phyloP scores from a whole-genome alignment of 2,888 invertebrate genomes.

The Ormyrus pomaceus region DNA sequence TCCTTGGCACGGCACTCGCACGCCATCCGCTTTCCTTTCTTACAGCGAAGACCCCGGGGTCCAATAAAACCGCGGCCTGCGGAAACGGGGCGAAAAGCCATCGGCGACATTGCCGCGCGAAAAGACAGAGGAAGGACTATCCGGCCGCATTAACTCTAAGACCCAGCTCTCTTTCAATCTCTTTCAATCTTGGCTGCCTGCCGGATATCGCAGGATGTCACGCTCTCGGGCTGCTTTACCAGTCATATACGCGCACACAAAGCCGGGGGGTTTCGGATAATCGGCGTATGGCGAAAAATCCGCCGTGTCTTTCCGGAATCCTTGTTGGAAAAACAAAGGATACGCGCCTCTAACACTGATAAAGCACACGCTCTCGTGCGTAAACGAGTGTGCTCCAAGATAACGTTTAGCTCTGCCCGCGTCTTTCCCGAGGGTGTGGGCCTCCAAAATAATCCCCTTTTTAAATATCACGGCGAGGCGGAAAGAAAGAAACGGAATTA shows the following conservation, averaged over 20 bases:
- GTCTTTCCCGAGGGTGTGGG: constrained; percentile 51
- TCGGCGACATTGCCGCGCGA: constrained; percentile 12
- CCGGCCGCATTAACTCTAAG: constrained; percentile 57
- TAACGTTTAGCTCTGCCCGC: constrained; percentile 65
- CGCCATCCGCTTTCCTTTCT: neutral
- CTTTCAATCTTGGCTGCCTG: constrained; percentile 55
- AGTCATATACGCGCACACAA: neutral
- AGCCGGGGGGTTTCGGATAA: neutral
- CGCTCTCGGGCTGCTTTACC: neutral
- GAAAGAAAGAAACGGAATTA: neutral
- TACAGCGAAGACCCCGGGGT: constrained; percentile 22
- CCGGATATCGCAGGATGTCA: constrained; percentile 15
- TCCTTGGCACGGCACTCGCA: too few relatives aligned
- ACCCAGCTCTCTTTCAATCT: constrained; percentile 57
- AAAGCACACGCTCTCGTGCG: neutral
- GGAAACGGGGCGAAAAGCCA: constrained; percentile 45
- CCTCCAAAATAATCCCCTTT: constrained; percentile 68
- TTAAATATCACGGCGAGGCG: constrained; percentile 61
- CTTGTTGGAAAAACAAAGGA: constrained; percentile 11
- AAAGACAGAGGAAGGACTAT: constrained; percentile 51
- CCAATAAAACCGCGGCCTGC: constrained; percentile 44
- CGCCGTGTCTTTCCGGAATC: neutral
- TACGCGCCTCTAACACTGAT: neutral
- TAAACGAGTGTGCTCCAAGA: constrained; percentile 56
- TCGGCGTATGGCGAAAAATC: constrained; percentile 15